A percentile compares a stretch with the other conserved stretches of the same genome.
Evolutionary conservation across 1,140 invertebrate genomes (phyloP).

Genomic region (Ctenoplectra terminalis): DNA sequence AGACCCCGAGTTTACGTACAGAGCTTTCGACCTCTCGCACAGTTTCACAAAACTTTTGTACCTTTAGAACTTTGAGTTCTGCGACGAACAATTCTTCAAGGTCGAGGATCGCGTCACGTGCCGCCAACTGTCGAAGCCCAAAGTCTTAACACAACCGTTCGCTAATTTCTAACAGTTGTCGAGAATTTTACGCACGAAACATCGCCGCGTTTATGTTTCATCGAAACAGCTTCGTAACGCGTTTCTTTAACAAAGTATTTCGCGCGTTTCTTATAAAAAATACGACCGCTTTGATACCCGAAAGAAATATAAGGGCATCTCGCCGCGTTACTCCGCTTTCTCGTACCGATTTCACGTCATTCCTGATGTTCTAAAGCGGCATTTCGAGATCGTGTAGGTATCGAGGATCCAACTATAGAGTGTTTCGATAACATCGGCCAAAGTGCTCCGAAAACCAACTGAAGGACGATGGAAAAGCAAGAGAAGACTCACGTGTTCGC

Average conservation of each 20-base stretch:
- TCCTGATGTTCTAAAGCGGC: background rate
- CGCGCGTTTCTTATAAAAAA: too few species aligned
- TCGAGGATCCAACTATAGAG: background rate
- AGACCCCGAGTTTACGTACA: background rate
- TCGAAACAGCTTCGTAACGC: too few species aligned
- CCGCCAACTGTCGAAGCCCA: slow-evolving; percentile 9
- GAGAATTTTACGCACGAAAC: too few species aligned
- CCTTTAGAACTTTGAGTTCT: slow-evolving; percentile 40
- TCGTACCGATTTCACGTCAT: background rate
- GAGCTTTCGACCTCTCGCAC: background rate
- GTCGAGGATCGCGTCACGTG: slow-evolving; percentile 46
- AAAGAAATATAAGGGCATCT: too few species aligned
- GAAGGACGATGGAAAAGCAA: slow-evolving; percentile 29
- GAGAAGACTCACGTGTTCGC: slow-evolving; percentile 59
- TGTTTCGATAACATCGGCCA: slow-evolving; percentile 34
- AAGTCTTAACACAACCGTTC: slow-evolving; percentile 6
- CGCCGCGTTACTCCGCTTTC: background rate
- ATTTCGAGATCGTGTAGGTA: background rate
- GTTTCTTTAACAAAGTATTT: background rate
- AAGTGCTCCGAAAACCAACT: slow-evolving; percentile 51
- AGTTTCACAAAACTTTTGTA: slow-evolving; percentile 53
- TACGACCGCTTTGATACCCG: too few species aligned
- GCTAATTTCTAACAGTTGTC: background rate
- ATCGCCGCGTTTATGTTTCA: too few species aligned
- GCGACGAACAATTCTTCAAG: slow-evolving; percentile 49